Conservation (phyloP, 2,113 vertebrate species). For the Ranitomeya variabilis region DNA sequence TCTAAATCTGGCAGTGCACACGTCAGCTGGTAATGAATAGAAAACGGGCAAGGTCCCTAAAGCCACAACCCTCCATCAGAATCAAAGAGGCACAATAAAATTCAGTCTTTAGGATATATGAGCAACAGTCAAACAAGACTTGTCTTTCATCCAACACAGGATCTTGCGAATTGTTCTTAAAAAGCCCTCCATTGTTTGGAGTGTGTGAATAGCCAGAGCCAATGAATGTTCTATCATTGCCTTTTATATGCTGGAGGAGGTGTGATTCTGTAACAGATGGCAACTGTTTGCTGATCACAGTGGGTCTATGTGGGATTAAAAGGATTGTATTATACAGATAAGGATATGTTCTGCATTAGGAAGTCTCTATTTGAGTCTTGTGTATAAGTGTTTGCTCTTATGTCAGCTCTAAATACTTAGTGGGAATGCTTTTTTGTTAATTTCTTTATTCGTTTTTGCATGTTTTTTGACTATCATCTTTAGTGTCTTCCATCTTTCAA, state of each 20-base stretch:
- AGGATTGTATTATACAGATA: conserved; percentile 28
- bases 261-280: conserved; percentile 53
- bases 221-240: conserved; percentile 41
- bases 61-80: not conserved
- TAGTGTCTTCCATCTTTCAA: not conserved
- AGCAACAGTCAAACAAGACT: conserved; percentile 21
- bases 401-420: not conserved
- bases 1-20: conserved; percentile 16
- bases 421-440: not conserved
- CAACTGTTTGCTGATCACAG: conserved; percentile 42
- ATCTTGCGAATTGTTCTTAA: conserved; percentile 47
- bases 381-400: too few relatives aligned
- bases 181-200: conserved; percentile 43
- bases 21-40: not conserved
- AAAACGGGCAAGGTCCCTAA: conserved; percentile 6
- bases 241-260: conserved; percentile 46
- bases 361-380: not conserved
- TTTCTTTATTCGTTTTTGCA: not conserved
- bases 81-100: conserved; percentile 21
- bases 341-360: not conserved
- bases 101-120: conserved; percentile 42
- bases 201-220: conserved; percentile 22
- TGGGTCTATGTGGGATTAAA: conserved; percentile 38
- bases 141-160: conserved; percentile 30
- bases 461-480: not conserved